Evolutionary conservation across 2,113 vertebrate species (phyloP).

Genomic region (Oreamnos americanus): DNA sequence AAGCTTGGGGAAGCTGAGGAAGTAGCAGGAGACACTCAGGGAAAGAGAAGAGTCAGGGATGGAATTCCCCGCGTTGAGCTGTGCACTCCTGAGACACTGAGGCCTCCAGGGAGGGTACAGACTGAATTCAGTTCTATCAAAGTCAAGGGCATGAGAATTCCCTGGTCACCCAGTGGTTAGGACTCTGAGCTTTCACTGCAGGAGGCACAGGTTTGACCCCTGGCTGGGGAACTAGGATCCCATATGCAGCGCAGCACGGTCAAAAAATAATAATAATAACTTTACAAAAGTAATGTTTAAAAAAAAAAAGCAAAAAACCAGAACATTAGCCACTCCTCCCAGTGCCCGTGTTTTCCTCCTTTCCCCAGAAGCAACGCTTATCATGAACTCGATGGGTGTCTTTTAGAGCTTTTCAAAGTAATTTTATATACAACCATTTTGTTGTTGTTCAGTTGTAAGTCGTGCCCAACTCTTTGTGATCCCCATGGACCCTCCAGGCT

Average conservation of each 20-base stretch:
- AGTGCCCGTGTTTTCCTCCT: too few relatives aligned
- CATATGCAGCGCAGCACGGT: fast-evolving
- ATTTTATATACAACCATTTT: not conserved
- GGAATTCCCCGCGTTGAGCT: not conserved
- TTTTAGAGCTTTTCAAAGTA: not conserved
- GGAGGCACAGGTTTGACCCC: not conserved
- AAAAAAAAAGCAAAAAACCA: not conserved
- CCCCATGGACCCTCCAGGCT: too few relatives aligned
- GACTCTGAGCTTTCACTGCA: not conserved
- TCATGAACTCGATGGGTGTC: not conserved
- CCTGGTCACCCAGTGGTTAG: not conserved
- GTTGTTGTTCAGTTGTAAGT: not conserved
- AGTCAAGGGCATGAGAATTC: not conserved
- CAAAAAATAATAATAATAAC: not conserved
- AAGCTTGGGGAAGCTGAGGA: not conserved
- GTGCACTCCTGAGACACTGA: not conserved
- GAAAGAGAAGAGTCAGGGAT: not conserved
- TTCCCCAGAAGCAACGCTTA: not conserved
- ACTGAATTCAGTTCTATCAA: not conserved
- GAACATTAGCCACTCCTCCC: not conserved
- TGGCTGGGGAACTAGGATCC: not conserved
- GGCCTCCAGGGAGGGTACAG: not conserved
- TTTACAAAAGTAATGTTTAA: not conserved
- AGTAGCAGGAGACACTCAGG: not conserved
- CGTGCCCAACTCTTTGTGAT: too few relatives aligned